Conservation (phyloP, 2,113 vertebrate species). For the Hippocampus guttulatus region DNA sequence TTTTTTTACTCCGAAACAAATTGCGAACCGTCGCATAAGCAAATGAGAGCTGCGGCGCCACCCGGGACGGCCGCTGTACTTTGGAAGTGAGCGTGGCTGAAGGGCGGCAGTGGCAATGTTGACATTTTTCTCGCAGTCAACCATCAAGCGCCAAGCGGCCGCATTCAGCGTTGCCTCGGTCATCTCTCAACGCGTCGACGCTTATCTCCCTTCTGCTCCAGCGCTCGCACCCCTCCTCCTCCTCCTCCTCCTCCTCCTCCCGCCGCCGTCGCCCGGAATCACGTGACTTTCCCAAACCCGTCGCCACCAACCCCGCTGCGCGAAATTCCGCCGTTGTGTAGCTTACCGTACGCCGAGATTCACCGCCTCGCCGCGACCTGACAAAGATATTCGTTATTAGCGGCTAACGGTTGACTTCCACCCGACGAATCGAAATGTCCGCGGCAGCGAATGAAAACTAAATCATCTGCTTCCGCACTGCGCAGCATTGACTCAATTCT, state of each 20-base stretch:
- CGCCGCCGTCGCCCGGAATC: neutral
- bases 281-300: no score
- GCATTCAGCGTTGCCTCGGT: conserved; percentile 59
- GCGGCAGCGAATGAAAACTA: no score
- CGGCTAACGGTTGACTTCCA: no score
- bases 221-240: no score
- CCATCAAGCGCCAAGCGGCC: conserved; percentile 67
- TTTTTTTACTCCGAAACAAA: conserved; percentile 37
- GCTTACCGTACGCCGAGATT: neutral
- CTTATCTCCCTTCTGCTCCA: conserved; percentile 51
- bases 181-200: conserved; percentile 69
- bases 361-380: no score
- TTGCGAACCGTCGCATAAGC: conserved; percentile 62
- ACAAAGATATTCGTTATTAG: no score
- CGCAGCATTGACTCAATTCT: no score
- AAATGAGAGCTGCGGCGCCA: conserved; percentile 14
- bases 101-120: conserved; percentile 69
- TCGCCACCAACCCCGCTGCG: no score
- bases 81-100: conserved; percentile 58
- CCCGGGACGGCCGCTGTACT: conserved; percentile 28
- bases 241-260: neutral
- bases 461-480: no score
- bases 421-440: no score
- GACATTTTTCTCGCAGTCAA: conserved; percentile 75
- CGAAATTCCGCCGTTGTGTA: no score